phyloP scores from a whole-genome alignment of 2,888 invertebrate species.

The Eumerus sabulonum region DNA sequence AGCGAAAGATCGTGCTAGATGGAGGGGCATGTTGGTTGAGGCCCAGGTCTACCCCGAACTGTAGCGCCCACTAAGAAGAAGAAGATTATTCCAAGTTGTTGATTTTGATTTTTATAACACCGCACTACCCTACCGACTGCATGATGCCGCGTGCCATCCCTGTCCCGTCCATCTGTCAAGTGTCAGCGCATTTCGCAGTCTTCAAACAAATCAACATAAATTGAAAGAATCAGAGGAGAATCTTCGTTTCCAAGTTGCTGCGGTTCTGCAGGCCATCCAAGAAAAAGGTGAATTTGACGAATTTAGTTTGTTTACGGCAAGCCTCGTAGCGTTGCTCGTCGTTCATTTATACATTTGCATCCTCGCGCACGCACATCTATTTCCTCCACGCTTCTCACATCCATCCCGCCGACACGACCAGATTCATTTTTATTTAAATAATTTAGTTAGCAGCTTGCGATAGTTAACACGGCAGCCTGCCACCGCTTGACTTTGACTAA shows the following conservation, averaged over 20 bases:
- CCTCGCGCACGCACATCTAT: constrained; percentile 5
- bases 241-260: constrained; percentile 12
- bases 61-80: too few species aligned
- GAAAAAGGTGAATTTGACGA: constrained; percentile 36
- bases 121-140: background rate
- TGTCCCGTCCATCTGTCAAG: background rate
- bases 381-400: constrained; percentile 1
- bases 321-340: constrained; percentile 2
- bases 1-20: too few species aligned
- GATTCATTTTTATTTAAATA: background rate
- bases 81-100: too few species aligned
- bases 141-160: constrained; percentile 3
- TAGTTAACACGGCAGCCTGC: background rate
- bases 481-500: constrained; percentile 1
- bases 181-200: constrained; percentile 7
- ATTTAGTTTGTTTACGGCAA: constrained; percentile 30
- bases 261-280: constrained; percentile 14
- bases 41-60: too few species aligned
- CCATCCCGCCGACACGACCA: background rate
- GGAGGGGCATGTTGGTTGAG: too few species aligned
- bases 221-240: constrained; percentile 6
- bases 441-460: constrained; percentile 7
- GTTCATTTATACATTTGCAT: background rate
- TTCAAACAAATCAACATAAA: constrained; percentile 20
- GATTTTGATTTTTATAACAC: constrained; percentile 79